Conservation (phyloP, 1,140 invertebrate species). For the Drosophila lacteicornis region DNA sequence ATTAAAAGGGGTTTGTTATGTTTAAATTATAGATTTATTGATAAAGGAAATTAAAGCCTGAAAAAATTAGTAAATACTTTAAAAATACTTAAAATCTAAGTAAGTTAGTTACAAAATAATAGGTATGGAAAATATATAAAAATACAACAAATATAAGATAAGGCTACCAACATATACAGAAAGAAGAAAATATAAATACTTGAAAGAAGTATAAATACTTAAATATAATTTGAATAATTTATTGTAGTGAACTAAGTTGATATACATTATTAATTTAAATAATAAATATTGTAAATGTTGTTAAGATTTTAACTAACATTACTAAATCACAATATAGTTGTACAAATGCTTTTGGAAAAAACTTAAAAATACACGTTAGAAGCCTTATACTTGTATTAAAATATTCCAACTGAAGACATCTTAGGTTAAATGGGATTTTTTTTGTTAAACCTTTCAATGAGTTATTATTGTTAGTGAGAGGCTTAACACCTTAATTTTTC, state of each 20-base stretch:
- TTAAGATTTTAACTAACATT: not conserved
- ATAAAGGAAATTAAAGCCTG: no score
- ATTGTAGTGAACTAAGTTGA: not conserved
- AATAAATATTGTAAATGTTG: not conserved
- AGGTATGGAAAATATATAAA: not conserved
- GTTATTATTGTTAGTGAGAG: not conserved
- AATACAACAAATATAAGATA: not conserved
- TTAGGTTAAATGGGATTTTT: not conserved
- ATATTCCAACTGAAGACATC: constrained; percentile 23
- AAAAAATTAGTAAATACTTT: constrained; percentile 1
- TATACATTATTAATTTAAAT: no score
- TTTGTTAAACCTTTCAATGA: not conserved
- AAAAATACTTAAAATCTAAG: constrained; percentile 14
- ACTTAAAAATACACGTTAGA: not conserved
- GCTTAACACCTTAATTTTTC: not conserved
- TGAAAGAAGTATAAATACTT: not conserved
- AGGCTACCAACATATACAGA: no score
- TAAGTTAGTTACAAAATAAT: no score
- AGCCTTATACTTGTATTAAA: no score
- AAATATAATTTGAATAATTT: not conserved
- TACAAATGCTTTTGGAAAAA: not conserved
- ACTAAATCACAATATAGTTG: no score
- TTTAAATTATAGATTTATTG: not conserved
- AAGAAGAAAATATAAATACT: not conserved
- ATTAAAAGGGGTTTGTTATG: not conserved